Base-by-base conservation (phyloP, 2,113 vertebrate genomes). In the Lepisosteus osseus region DNA sequence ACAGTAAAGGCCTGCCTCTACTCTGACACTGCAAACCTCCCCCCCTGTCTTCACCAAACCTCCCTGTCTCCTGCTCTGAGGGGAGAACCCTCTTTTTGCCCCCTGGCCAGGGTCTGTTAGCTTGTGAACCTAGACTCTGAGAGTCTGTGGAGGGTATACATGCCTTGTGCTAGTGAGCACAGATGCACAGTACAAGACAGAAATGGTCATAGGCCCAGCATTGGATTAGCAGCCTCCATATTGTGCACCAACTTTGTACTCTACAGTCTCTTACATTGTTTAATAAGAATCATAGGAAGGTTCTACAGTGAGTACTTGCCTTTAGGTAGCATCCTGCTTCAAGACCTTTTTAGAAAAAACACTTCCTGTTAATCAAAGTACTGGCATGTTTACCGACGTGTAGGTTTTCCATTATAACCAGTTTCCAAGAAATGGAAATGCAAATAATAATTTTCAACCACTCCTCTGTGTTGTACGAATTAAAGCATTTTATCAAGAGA, bases 1-100 rank as follows among this genome's bases (percentile, higher is more conserved):
- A 92, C 86, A 97, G 82, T 95, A 92, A 86, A 70, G 17, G 41
- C 8, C 41, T 9, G 2, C 44, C 29, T 51, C 51, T 41, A 13
- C 51, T 40, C 3, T 5, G 8, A 41, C 15, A 3, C n/a, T 47
- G 3, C 44, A 7, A 41, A 6, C 15, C 29, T n/a, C 14, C 45
- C 67, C 61, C 2, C 12, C 72, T 68, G 17, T 11, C 15, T 64
- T 54, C 15, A 54, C 51, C 61, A 57, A 57, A 13, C 57, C 41
- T 17, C 47, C 12, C 55, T 13, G 12, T 59, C 68, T 42, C 41
- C 41, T 42, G 11, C 40, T 41, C 13, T 42, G 41, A 8, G 67
- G 61, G 9, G 44, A 29, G 45, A 29, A 51, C 55, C 70, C 63
- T 15, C 40, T 6, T 42, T 13, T 17, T 42, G 61, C 44, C 13